Conservation (phyloP, 2,888 invertebrate genomes). For the Diabrotica balteata region DNA sequence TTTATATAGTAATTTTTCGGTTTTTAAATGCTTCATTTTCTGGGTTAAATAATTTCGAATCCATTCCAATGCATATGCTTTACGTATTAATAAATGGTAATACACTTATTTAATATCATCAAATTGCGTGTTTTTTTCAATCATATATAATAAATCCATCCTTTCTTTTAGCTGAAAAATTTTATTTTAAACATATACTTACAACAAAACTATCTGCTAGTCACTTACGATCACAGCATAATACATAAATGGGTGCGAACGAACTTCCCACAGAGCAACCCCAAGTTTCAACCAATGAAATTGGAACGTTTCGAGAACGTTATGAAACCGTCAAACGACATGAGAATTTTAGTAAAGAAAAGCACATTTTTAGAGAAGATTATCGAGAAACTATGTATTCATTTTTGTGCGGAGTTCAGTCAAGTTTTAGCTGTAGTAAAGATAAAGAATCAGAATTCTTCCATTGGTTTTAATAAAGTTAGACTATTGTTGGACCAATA, state of each 20-base stretch:
- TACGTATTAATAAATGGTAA: too few relatives aligned
- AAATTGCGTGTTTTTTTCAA: too few relatives aligned
- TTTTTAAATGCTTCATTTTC: too few relatives aligned
- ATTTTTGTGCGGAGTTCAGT: slow-evolving; percentile 73
- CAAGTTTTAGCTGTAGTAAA: slow-evolving; percentile 66
- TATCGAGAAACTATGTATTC: slow-evolving; percentile 67
- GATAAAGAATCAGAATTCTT: slow-evolving; percentile 62
- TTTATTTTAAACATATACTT: slow-evolving; percentile 71
- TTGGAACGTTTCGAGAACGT: slow-evolving; percentile 13
- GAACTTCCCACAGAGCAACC: slow-evolving; percentile 62
- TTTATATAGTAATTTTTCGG: too few relatives aligned
- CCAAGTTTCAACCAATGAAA: slow-evolving; percentile 23
- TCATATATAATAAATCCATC: too few relatives aligned
- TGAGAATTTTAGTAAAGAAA: slow-evolving; percentile 15
- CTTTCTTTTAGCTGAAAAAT: slow-evolving; percentile 63
- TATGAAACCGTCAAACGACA: slow-evolving; percentile 2
- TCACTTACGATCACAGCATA: slow-evolving; percentile 72
- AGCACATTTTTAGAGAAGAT: slow-evolving; percentile 59
- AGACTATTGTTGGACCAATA: slow-evolving; percentile 67
- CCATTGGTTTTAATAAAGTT: slow-evolving; percentile 67
- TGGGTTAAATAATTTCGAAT: too few relatives aligned
- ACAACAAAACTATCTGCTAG: slow-evolving; percentile 72
- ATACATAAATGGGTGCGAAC: slow-evolving; percentile 66
- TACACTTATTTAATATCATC: too few relatives aligned
- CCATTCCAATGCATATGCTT: too few relatives aligned